Base-by-base conservation (phyloP, 2,113 vertebrate species). In the Pollachius pollachius region DNA sequence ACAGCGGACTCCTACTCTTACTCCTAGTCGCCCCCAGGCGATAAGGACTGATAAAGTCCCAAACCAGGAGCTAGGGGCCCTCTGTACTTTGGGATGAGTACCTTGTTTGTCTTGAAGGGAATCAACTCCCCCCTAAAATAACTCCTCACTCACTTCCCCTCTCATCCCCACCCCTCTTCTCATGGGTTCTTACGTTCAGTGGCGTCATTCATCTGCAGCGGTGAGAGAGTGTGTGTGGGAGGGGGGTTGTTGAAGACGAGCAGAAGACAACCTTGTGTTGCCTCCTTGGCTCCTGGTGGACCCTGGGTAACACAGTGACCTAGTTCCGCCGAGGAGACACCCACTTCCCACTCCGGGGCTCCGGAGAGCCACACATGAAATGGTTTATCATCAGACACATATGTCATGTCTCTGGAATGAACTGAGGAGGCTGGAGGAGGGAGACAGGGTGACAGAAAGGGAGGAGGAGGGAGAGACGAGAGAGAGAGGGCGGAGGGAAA, bases 291-390 rank as follows among this genome's bases (percentile, higher is more conserved):
- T 73, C 74, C 71, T 75, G 71, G 70, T 80, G 71, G 71, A 86
- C 76, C 70, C 75, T 48, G 74, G 81, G 82, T 72, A 71, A 74
- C 81, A 84, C 73, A 79, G 75, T 82, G 82, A 79, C 75, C 83
- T 80, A 80, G 77, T 86, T 84, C 80, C 68, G 62, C 65, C 62
- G 65, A 67, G 68, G 71, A 63, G 61, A 60, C 34, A 8, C 52
- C 23, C 62, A 66, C 67, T 37, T 54, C 63, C 66, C 57, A 25
- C 56, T 2, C 25, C 62, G 64, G 62, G 12, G 41, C 41, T 9
- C 23, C 30, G 69, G 56, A 83, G 68, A 80, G 70, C 61, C 80
- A 72, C 5, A 2, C 62, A 74, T 62, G 60, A 77, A 82, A 80
- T 76, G 0, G 65, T 71, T 79, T 81, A 48, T 48, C 41, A 48